Conservation (phyloP, 2,888 invertebrate genomes). For the Mesorhabditis spiculigera region DNA sequence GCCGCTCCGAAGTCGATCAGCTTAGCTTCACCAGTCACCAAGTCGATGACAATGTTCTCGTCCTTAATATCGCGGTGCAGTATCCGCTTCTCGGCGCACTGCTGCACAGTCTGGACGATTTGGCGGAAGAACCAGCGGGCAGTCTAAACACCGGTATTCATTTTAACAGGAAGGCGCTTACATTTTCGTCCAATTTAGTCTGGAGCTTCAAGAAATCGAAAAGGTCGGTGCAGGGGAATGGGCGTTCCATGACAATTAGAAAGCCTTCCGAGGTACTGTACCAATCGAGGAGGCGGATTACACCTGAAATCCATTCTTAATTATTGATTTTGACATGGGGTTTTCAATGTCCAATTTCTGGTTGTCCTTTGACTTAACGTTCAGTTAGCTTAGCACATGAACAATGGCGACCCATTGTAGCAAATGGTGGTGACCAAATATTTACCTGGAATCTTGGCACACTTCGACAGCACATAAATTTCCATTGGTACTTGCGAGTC, state of each 20-base stretch:
- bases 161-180: constrained; percentile 9
- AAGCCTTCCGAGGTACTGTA: constrained; percentile 55
- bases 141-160: constrained; percentile 23
- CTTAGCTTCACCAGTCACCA: constrained; percentile 47
- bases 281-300: constrained; percentile 53
- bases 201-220: constrained; percentile 53
- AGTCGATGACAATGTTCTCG: constrained; percentile 53
- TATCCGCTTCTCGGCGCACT: constrained; percentile 43
- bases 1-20: constrained; percentile 56
- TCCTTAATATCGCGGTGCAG: constrained; percentile 53
- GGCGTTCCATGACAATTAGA: constrained; percentile 56
- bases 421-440: neutral
- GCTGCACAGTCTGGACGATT: constrained; percentile 45
- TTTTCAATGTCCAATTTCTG: neutral
- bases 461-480: constrained; percentile 51
- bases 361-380: neutral
- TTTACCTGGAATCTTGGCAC: constrained; percentile 34
- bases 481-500: constrained; percentile 56
- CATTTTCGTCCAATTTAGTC: constrained; percentile 41
- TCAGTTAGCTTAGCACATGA: neutral
- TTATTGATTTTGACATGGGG: neutral
- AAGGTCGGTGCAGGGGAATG: constrained; percentile 51
- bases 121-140: constrained; percentile 51
- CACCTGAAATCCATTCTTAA: constrained; percentile 24
- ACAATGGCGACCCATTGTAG: neutral